A percentile compares a stretch with the other conserved stretches of the same genome.
phyloP scores from a whole-genome alignment of 2,888 invertebrate species.

The Rhyacophila evoluta region DNA sequence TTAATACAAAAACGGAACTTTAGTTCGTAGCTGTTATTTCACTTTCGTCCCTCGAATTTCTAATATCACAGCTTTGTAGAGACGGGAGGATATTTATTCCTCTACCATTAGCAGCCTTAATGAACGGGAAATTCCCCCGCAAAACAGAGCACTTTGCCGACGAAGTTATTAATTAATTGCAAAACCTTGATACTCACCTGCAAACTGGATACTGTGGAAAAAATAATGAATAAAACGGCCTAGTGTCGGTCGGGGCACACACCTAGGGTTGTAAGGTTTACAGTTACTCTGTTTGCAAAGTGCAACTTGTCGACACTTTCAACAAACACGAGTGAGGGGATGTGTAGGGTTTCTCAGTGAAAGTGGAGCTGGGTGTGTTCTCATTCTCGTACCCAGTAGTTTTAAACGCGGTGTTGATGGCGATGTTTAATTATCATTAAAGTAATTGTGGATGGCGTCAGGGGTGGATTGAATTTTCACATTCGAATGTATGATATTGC shows the following conservation, averaged over 20 bases:
- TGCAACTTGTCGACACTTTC: slow-evolving; percentile 12
- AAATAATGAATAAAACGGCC: slow-evolving; percentile 9
- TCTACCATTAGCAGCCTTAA: neutral
- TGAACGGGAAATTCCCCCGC: neutral
- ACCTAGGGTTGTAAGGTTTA: neutral
- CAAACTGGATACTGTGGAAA: neutral
- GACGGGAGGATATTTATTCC: neutral
- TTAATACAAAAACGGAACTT: neutral
- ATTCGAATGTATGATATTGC: neutral
- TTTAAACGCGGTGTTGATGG: neutral
- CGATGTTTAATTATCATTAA: neutral
- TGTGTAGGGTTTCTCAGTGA: neutral
- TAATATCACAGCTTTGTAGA: neutral
- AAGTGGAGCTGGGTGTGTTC: neutral
- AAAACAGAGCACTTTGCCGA: neutral
- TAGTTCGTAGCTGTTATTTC: neutral
- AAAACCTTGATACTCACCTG: neutral
- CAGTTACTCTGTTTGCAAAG: neutral
- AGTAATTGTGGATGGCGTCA: too few species aligned
- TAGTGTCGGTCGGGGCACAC: neutral
- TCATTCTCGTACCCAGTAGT: neutral
- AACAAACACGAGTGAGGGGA: slow-evolving; percentile 1
- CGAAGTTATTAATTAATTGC: neutral
- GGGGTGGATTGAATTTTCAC: neutral
- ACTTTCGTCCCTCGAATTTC: neutral